Base-by-base conservation (phyloP, 2,113 vertebrate species). In the Mixornis gularis region DNA sequence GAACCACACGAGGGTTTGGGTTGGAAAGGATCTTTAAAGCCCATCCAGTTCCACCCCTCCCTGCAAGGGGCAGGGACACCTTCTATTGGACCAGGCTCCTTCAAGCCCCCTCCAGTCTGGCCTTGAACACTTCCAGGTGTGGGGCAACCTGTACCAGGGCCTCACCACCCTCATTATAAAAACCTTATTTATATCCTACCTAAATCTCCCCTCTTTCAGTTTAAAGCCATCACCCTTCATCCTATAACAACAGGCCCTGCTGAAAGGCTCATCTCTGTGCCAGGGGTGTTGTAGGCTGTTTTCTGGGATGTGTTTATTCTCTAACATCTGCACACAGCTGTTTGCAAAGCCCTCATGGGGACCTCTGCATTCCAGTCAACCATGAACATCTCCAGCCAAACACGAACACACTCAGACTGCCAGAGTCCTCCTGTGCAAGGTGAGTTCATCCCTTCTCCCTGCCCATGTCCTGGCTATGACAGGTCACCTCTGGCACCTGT, bases 401-500 rank as follows among this genome's bases (percentile, higher is more conserved):
- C 59, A 10, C 5, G 5, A 53, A 53, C 8, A 2, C 0, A 0
- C 22, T 68, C 24, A 14, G 62, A 8, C 63, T 87, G 79, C 49
- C 63, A 38, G 63, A 72, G 68, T 3, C 63, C 34, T 69, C 79
- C 63, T n/a, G 34, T 21, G 5, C 30, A 3, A 85, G 51, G 48
- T 48, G 70, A 77, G 55, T 13, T 60, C 17, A 9, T 41, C 30
- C 36, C 68, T 56, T 32, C 79, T 88, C 56, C 55, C 25, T 66
- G 11, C n/a, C 26, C 55, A 4, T 0, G 1, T 51, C 62, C 62
- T 49, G 63, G 4, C 26, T 71, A 0, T 60, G 41, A 38, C 30
- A 38, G 52, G 25, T 78, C 82, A 44, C 40, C 51, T 73, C 46
- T 79, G 71, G 40, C 52, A 56, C 66, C 70, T n/a, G 34, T 77